Evolutionary conservation across 2,797 vertebrate genomes (phyloP), one percentile per base, ranked within the genome.

Genomic region (Chelmon rostratus): DNA sequence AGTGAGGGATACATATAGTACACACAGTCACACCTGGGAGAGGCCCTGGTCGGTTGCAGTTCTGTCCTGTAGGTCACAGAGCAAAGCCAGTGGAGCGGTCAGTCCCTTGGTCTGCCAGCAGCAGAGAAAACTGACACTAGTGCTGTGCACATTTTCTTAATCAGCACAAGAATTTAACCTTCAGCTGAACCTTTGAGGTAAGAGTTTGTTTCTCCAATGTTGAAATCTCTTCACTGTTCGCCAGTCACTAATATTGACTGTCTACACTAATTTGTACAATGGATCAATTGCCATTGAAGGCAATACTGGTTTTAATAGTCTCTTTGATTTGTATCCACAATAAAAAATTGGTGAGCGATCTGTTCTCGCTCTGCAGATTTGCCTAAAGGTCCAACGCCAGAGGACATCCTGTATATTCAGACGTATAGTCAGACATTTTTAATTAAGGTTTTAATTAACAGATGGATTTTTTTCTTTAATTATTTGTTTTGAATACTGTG

Each of bases 1-100:
- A 76, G 46, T 6, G 56, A 52, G 35, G 23, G 37, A 58, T 80
- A 68, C 81, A 56, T 72, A 59, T 62, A 68, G 70, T 53, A 63
- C 56, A 72, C 78, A 61, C 62, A 74, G 62, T 75, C 67, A 68
- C 75, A 78, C 76, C 77, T 74, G 76, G 82, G 65, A 75, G 50
- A 56, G 47, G 69, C 61, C 62, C 38, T 13, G 21, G 2, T 23
- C 79, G 68, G 78, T 65, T 53, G 50, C 66, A 35, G 28, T 63
- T 50, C 52, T 54, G 73, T 82, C 69, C 79, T 76, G 37, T 19
- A 37, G 72, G 59, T 64, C 42, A 37, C 63, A 75, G 38, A 76
- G 64, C 31, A 59, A 46, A 78, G 50, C n/a, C 63, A 44, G 23
- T 19, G 59, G n/a, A 64, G 31, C 28, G 0, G 40, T 42, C 31